Base-by-base conservation (phyloP, 1,140 invertebrate genomes). In the Halictus rubicundus region DNA sequence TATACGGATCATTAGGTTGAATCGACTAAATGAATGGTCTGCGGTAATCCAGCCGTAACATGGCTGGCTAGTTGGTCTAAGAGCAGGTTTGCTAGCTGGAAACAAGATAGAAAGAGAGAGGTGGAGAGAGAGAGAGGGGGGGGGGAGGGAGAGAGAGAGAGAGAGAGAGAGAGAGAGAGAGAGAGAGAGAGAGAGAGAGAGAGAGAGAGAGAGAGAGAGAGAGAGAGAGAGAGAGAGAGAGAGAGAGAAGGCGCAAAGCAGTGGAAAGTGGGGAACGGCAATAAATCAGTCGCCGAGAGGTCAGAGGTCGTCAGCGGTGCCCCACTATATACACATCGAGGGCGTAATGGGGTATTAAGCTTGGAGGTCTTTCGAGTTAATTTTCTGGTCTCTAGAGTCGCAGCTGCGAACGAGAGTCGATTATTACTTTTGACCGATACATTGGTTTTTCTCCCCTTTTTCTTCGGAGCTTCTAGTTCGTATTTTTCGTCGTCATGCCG, bases 221-320 rank as follows among this genome's bases (percentile, higher is more conserved):
- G 16, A 54, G 37, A 57, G 23, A 65, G 64, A 68, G 37, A 25
- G 16, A 32, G 37, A 63, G 32, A 54, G n/a, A 21, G 21, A 71
- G 68, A 69, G 65, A 49, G 59, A 65, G 27, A 52, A 46, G 39
- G 54, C 54, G 54, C 39, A 27, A 71, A 60, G 65, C 19, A 72
- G 27, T 8, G 57, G 46, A 52, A 32, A 57, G 81, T 68, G 61
- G 78, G 66, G 37, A 57, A 12, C 59, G 54, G 39, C 72, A 76
- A 68, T 88, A 88, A 88, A 88, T 88, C 86, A 88, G 86, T 88
- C 86, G 82, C 81, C 64, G 27, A 54, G 23, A 71, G 80, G 87
- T 88, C 87, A 52, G 12, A 84, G 83, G 86, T 87, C 78, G 72
- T 70, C 27, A 69, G 63, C 73, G 71, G 68, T 74, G 68, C 80